These are phyloP conservation scores for Sprattus sprattus DNA, from an alignment of 2,113 vertebrate species.

Conservation along the genomic window DNA sequence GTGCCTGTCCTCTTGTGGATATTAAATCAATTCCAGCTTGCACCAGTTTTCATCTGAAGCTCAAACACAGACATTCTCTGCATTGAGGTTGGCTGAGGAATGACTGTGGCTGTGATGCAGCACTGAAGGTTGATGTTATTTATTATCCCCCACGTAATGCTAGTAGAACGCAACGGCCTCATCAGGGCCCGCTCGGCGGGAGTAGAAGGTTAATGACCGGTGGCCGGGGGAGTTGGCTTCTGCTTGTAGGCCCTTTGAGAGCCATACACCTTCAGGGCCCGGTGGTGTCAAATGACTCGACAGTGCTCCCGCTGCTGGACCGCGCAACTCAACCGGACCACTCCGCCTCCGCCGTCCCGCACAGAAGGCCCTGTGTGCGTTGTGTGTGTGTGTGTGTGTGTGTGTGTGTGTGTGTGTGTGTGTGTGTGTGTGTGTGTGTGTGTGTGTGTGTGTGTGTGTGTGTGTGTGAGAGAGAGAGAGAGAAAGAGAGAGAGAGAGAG, in stretches of 20 bases:
- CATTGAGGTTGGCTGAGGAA: not conserved
- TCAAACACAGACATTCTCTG: not conserved
- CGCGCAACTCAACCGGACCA: not conserved
- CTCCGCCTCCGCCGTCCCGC: not conserved
- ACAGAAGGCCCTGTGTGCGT: too few species aligned
- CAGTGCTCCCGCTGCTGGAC: not conserved
- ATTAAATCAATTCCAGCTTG: slow-evolving; percentile 7
- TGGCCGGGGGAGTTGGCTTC: slow-evolving; percentile 26
- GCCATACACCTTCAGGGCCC: slow-evolving; percentile 19
- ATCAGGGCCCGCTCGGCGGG: slow-evolving; percentile 20
- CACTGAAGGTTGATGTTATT: not conserved
- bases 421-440: not conserved
- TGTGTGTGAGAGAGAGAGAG: not conserved
- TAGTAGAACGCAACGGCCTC: not conserved
- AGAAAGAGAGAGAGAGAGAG: not conserved
- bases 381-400: not conserved
- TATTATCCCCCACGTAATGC: not conserved
- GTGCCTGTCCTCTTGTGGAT: not conserved
- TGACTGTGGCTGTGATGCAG: not conserved
- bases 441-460: not conserved
- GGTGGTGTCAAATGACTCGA: slow-evolving; percentile 20
- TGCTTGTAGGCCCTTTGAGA: not conserved
- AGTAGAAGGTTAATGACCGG: slow-evolving; percentile 28
- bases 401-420: too few species aligned
- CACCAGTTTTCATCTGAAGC: not conserved